A percentile compares a stretch with the other conserved stretches of the same genome.
phyloP scores from a whole-genome alignment of 2,113 vertebrate species.

The Alaudala cheleensis region DNA sequence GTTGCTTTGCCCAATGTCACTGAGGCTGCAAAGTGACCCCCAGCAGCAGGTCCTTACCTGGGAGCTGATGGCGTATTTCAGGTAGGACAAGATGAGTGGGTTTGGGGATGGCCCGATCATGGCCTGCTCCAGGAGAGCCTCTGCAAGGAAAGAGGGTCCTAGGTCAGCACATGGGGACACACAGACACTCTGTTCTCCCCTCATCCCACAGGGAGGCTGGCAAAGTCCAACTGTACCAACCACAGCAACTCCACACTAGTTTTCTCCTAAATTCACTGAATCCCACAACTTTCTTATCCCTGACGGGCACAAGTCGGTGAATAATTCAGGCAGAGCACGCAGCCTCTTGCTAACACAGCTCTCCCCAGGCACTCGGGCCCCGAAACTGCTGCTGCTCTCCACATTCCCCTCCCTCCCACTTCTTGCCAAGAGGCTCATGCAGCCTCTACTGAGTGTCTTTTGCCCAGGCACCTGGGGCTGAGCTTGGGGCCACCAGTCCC shows the following conservation, averaged over 20 bases:
- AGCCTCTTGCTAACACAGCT: slow-evolving; percentile 1
- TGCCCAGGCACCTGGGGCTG: not conserved
- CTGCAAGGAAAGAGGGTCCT: slow-evolving; percentile 69
- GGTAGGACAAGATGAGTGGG: slow-evolving; percentile 94
- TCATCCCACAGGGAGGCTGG: not conserved
- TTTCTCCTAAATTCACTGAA: not conserved
- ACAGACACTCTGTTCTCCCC: not conserved
- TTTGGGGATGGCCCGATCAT: slow-evolving; percentile 97
- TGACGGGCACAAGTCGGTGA: not conserved
- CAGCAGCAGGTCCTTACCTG: slow-evolving; percentile 79
- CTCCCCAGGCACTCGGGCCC: not conserved
- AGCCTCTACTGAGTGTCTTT: not conserved
- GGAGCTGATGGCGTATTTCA: slow-evolving; percentile 96
- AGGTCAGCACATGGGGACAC: not conserved
- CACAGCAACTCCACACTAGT: accelerated
- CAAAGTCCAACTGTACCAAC: not conserved
- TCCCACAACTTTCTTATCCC: not conserved
- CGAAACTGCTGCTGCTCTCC: not conserved
- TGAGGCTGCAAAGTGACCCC: not conserved
- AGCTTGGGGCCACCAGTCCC: not conserved
- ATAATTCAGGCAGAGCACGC: not conserved
- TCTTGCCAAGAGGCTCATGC: not conserved
- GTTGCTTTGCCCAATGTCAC: not conserved
- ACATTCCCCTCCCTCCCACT: not conserved
- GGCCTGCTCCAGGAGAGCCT: slow-evolving; percentile 95